Percentiles rank a stretch among this genome's conserved stretches.
Conservation (phyloP, 2,113 vertebrate species). For the Mastomys natalensis region DNA sequence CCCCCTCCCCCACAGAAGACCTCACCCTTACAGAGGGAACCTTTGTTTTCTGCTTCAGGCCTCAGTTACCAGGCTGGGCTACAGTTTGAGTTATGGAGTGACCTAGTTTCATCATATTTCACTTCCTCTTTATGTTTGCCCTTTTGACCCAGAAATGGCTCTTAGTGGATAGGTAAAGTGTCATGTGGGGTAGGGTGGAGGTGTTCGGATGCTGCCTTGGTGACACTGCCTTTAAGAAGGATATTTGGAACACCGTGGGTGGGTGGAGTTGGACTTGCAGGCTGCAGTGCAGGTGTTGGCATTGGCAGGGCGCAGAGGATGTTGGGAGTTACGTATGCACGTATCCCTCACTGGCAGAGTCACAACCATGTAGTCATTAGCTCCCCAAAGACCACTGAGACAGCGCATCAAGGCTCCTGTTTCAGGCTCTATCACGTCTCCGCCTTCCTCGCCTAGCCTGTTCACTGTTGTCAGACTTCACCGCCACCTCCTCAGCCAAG, state of each 20-base stretch:
- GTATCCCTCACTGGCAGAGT: not conserved
- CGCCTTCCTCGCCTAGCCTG: too few relatives aligned
- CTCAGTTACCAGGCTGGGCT: not conserved
- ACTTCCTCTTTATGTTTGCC: not conserved
- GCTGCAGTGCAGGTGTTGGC: not conserved
- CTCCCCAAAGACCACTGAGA: not conserved
- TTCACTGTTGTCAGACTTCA: not conserved
- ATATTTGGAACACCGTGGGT: not conserved
- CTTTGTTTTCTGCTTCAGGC: not conserved
- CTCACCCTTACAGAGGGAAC: not conserved
- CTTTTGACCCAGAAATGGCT: not conserved
- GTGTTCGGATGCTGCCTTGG: not conserved
- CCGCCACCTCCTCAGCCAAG: not conserved
- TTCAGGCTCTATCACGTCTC: not conserved
- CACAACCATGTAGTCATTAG: not conserved
- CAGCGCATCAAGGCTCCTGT: too few relatives aligned
- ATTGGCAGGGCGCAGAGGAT: not conserved
- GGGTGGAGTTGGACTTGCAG: not conserved
- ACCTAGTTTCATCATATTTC: not conserved
- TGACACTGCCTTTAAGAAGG: not conserved
- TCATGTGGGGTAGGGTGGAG: accelerated
- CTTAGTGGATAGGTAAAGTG: not conserved
- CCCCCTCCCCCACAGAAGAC: not conserved
- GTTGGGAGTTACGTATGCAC: not conserved
- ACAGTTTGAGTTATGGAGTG: not conserved